Base-by-base conservation (phyloP, 1,140 invertebrate species). In the Drosophila lacertosa region DNA sequence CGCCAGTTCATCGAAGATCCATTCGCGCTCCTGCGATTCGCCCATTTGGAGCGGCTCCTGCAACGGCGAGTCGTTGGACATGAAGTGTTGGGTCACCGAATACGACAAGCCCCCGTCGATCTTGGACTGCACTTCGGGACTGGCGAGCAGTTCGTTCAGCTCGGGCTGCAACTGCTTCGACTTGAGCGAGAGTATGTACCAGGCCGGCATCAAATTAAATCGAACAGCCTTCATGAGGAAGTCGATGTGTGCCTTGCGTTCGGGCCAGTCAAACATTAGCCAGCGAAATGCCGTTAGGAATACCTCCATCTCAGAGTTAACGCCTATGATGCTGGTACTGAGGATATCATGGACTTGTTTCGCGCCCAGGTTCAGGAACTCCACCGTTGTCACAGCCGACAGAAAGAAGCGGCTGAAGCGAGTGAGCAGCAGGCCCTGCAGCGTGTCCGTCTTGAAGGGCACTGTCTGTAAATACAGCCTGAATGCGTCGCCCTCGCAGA, bases 271-370 rank as follows among this genome's bases (percentile, higher is more conserved):
- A 40, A 94, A 92, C 79, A 94, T 93, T 15, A 96, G 79, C 95
- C 95, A 96, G 39, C 95, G 92, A 1, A 96, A 93, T 0, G 93
- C 95, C 4, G 95, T 93, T 94, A 96, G 95, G 22, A 96, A 92
- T 1, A 96, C 93, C 94, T 95, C 88, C 94, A 84, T 70, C 54
- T 90, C 89, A 2, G 77, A 81, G 53, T 90, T 95, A 1, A 96
- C 94, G 62, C 93, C 93, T 60, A 96, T 95, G 70, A 94, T 94
- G 83, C 95, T 95, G 0, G 95, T 95, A 26, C 91, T 92, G 0
- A 96, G 82, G 54, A 96, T 90, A 5, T 92, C 92, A 60, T 93
- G 93, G 2, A 96, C 83, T 79, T 95, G 94, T 7, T 95, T 93
- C 1, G 93, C 72, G 7, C 93, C 91, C 3, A 96, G 81, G 48